Conservation (phyloP, 1,140 invertebrate genomes). For the Thalassaphorura encarpata region DNA sequence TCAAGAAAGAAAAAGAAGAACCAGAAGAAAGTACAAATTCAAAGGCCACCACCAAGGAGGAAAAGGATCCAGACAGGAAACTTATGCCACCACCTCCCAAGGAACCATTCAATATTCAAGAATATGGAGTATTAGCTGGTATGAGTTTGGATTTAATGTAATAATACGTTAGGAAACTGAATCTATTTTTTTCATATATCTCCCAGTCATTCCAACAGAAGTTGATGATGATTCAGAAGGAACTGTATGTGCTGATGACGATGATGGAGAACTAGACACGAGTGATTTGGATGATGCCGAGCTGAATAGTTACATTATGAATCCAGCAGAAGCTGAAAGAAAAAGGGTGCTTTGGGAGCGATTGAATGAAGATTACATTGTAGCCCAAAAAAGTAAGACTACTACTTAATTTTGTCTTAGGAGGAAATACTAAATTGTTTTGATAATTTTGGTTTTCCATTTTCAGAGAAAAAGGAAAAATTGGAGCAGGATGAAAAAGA, state of each 20-base stretch:
- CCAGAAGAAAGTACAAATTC: conserved; percentile 1
- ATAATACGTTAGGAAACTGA: neutral
- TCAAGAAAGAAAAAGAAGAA: neutral
- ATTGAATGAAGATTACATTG: conserved; percentile 71
- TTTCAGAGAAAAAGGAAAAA: conserved; percentile 67
- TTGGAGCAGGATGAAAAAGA: conserved; percentile 60
- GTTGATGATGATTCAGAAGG: conserved; percentile 34
- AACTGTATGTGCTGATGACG: conserved; percentile 34
- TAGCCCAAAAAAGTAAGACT: conserved; percentile 62
- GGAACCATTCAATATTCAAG: neutral
- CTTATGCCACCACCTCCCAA: conserved; percentile 34
- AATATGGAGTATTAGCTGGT: neutral
- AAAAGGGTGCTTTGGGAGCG: conserved; percentile 76
- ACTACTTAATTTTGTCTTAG: neutral
- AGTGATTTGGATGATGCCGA: conserved; percentile 78
- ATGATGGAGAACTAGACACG: conserved; percentile 58
- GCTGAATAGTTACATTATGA: conserved; percentile 76
- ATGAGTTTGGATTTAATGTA: neutral
- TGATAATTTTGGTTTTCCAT: conserved; percentile 15
- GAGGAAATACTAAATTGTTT: neutral
- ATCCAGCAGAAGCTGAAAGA: conserved; percentile 59
- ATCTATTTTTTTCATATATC: neutral
- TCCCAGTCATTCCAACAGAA: too few relatives aligned
- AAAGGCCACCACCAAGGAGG: conserved; percentile 1
- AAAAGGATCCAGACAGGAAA: conserved; percentile 24